These are phyloP conservation scores for Protonemura montana DNA, from an alignment of 2,888 invertebrate species.

Conservation along the genomic window DNA sequence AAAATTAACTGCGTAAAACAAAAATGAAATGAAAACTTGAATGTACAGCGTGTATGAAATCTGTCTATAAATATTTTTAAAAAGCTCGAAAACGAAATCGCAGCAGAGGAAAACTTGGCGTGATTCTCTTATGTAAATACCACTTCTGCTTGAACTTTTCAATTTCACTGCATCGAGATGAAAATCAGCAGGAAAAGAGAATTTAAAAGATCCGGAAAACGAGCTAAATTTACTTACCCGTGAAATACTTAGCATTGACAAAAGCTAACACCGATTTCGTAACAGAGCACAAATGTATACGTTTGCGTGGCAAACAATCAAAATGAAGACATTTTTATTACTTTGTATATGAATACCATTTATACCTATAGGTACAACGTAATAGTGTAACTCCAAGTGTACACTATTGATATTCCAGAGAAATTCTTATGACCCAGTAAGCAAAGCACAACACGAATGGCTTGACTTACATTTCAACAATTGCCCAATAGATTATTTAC, in stretches of 20 bases:
- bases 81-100: neutral
- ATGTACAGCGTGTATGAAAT: slow-evolving; percentile 1
- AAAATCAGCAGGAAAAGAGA: neutral
- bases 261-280: neutral
- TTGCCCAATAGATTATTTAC: neutral
- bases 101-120: neutral
- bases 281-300: no score
- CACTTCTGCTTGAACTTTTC: neutral
- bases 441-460: neutral
- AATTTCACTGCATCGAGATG: neutral
- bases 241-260: neutral
- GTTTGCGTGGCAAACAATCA: neutral
- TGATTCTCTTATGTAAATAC: neutral
- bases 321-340: neutral
- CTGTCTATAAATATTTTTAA: neutral
- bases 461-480: neutral
- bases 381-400: neutral
- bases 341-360: neutral
- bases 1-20: neutral
- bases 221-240: neutral
- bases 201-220: neutral
- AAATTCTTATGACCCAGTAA: neutral
- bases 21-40: slow-evolving; percentile 23
- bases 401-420: neutral
- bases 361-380: no score